Base-by-base conservation (phyloP, 2,797 vertebrate species). In the Vultur gryphus region DNA sequence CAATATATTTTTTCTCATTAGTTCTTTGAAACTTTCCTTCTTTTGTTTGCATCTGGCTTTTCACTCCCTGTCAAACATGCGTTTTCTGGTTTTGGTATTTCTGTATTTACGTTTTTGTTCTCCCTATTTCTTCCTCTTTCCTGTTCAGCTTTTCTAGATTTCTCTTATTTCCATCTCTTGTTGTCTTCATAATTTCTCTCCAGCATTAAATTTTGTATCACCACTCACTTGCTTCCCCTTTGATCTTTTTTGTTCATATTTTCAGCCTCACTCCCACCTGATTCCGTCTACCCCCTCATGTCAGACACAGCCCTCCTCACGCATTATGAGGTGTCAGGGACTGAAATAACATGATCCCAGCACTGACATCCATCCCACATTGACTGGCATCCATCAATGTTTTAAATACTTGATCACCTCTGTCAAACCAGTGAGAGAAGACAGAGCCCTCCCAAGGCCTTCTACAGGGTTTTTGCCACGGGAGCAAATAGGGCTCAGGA, bases 391-490 rank as follows among this genome's bases (percentile, higher is more conserved):
- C 48, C 46, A 57, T 23, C 51, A 19, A 3, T 21, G 19, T 11
- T 84, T 82, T n/a, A 25, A n/a, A 8, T 57, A 72, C 43, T 78
- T 72, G 21, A 12, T 52, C 23, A 37, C 21, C 33, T 86, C 39
- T 64, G 55, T 59, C 79, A 91, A 59, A 55, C 4, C 17, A 43
- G n/a, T 29, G 33, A 71, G 18, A 69, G 65, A 87, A 88, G 67
- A 46, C 8, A 79, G 51, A 77, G 43, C 14, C 28, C 33, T 46
- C 25, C 44, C 58, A 55, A 70, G 17, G 13, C 13, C 13, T 73
- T 59, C 28, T 79, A 24, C 7, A 29, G n/a, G 8, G 0, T 1
- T 16, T 61, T 48, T 8, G 2, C 23, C 21, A 43, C 1, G 2
- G 49, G 23, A 70, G 17, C 17, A 76, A 64, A 41, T 2, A 69